Percentiles rank a stretch among this genome's conserved stretches.
Evolutionary conservation across 2,797 vertebrate species (phyloP).

Genomic region (Simalia tracyae): DNA sequence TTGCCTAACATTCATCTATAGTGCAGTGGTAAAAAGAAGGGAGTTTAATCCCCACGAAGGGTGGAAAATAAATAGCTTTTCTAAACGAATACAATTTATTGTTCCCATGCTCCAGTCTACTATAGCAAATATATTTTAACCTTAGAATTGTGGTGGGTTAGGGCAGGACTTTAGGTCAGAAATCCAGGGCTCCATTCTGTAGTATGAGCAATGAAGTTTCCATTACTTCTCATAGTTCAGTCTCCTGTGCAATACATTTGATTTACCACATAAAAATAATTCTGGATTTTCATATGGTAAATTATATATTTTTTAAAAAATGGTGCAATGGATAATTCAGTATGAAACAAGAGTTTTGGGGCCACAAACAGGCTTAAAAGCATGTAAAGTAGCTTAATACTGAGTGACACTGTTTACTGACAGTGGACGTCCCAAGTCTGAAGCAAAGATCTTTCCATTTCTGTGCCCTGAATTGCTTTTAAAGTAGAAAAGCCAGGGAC

Average conservation of each 20-base stretch:
- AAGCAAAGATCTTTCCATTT: not conserved
- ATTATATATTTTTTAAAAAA: not conserved
- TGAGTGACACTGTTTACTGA: not conserved
- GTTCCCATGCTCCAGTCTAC: not conserved
- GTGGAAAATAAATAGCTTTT: conserved; percentile 37
- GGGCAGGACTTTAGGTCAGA: not conserved
- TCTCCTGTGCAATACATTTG: not conserved
- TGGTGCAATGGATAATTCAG: not conserved
- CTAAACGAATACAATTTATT: conserved; percentile 40
- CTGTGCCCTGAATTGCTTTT: not conserved
- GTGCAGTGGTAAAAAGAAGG: not conserved
- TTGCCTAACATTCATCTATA: not conserved
- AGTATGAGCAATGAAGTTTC: not conserved
- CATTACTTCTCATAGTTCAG: not conserved
- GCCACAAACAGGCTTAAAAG: not conserved
- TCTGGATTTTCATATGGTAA: not conserved
- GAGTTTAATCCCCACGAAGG: conserved; percentile 21
- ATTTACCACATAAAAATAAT: not conserved
- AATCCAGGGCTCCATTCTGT: not conserved
- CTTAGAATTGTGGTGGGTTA: not conserved
- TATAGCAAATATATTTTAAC: conserved; percentile 18
- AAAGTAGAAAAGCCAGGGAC: not conserved
- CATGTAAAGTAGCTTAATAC: not conserved
- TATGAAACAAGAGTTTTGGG: not conserved
- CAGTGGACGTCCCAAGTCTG: not conserved